phyloP scores from a whole-genome alignment of 2,797 vertebrate genomes.

The Fistularia tabacaria region DNA sequence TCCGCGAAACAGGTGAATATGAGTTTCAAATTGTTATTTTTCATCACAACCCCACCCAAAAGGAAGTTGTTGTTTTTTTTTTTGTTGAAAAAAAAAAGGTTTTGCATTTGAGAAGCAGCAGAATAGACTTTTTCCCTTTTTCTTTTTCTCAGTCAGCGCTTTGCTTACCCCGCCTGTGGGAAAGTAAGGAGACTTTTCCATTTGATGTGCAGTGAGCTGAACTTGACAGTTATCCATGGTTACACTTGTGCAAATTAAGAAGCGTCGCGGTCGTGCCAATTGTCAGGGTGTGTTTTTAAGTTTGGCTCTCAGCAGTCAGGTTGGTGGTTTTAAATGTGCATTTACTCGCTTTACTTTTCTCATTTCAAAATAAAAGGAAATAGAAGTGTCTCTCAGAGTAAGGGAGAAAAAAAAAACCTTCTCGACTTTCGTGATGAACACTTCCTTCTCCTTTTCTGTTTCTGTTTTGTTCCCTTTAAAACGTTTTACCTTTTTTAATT shows the following conservation, averaged over 20 bases:
- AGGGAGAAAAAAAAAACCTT: neutral
- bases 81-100: too few relatives aligned
- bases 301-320: too few relatives aligned
- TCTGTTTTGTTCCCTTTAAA: too few relatives aligned
- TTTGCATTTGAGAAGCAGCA: neutral
- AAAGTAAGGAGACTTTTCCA: slow-evolving; percentile 39
- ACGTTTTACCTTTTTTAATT: too few relatives aligned
- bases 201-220: slow-evolving; percentile 39
- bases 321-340: too few relatives aligned
- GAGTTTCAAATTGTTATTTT: too few relatives aligned
- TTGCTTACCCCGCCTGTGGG: slow-evolving; percentile 27
- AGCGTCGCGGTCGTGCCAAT: slow-evolving; percentile 13
- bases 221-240: slow-evolving; percentile 36
- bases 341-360: too few relatives aligned
- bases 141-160: slow-evolving; percentile 1
- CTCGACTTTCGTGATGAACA: slow-evolving; percentile 12
- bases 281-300: neutral
- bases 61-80: too few relatives aligned
- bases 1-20: too few relatives aligned
- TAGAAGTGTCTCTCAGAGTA: slow-evolving; percentile 1
- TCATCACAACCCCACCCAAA: too few relatives aligned
- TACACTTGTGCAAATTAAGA: slow-evolving; percentile 31
- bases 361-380: too few relatives aligned
- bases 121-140: neutral
- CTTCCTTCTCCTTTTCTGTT: slow-evolving; percentile 55